A percentile compares a stretch with the other conserved stretches of the same genome.
phyloP scores from a whole-genome alignment of 2,113 vertebrate genomes.

The Tilapia sparmanii region DNA sequence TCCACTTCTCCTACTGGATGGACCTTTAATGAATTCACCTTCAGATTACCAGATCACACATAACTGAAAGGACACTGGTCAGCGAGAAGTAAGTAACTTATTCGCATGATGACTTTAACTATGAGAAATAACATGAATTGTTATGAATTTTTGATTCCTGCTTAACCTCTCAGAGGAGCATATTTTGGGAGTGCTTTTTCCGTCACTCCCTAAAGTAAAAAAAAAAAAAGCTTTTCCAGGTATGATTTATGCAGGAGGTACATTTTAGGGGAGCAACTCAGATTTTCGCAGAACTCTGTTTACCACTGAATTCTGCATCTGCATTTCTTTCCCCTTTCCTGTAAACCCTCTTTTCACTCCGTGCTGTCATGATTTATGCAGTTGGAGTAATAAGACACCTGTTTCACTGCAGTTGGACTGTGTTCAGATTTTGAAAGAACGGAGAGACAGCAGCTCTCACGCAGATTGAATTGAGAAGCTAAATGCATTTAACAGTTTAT shows the following conservation, averaged over 20 bases:
- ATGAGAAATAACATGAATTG: background rate
- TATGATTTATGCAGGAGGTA: background rate
- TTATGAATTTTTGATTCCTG: background rate
- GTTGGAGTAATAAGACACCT: constrained; percentile 25
- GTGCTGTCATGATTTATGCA: constrained; percentile 11
- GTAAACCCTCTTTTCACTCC: background rate
- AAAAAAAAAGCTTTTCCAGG: background rate
- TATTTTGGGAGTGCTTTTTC: background rate
- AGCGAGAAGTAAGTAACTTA: constrained; percentile 48
- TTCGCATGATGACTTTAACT: background rate
- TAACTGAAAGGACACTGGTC: background rate
- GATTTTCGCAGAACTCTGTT: background rate
- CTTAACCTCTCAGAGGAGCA: background rate
- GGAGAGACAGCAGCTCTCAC: constrained; percentile 44
- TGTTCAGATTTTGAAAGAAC: constrained; percentile 3
- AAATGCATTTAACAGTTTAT: constrained; percentile 58
- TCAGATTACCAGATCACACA: background rate
- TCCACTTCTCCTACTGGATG: background rate
- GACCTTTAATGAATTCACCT: background rate
- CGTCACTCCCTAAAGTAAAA: no score
- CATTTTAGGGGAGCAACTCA: background rate
- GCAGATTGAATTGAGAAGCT: constrained; percentile 58
- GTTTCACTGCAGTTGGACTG: constrained; percentile 45
- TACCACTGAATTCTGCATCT: background rate
- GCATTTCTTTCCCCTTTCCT: background rate